These are phyloP conservation scores for Strigops habroptila DNA, from an alignment of 2,113 vertebrate species.

Conservation along the genomic window DNA sequence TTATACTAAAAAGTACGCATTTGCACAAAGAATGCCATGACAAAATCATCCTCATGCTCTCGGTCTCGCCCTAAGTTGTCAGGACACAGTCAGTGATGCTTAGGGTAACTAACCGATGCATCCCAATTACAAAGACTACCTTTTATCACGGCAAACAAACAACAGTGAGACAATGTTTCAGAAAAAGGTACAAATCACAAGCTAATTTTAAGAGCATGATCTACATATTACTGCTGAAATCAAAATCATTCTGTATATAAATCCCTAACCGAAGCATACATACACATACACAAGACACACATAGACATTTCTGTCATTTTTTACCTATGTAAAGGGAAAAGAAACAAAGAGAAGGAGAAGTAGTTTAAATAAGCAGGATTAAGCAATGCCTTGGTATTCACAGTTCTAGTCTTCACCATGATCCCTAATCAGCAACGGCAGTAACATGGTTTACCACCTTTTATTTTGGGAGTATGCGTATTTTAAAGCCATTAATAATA, in stretches of 20 bases:
- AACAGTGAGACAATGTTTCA: background rate
- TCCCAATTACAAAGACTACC: background rate
- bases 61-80: fast-evolving
- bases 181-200: background rate
- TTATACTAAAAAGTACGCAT: background rate
- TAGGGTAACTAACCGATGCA: background rate
- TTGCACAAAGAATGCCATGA: background rate
- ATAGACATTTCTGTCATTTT: background rate
- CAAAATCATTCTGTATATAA: background rate
- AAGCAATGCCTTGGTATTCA: background rate
- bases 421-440: background rate
- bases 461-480: background rate
- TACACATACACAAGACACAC: background rate
- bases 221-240: background rate
- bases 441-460: background rate
- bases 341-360: background rate
- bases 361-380: background rate
- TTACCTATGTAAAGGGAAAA: background rate
- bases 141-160: background rate
- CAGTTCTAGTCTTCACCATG: background rate
- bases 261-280: background rate
- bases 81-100: background rate
- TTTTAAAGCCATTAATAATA: background rate
- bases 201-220: background rate
- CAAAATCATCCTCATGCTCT: background rate